Evolutionary conservation across 2,888 invertebrate species (phyloP), one percentile per base, ranked within the genome.

Genomic region (Metacarcinus magister): DNA sequence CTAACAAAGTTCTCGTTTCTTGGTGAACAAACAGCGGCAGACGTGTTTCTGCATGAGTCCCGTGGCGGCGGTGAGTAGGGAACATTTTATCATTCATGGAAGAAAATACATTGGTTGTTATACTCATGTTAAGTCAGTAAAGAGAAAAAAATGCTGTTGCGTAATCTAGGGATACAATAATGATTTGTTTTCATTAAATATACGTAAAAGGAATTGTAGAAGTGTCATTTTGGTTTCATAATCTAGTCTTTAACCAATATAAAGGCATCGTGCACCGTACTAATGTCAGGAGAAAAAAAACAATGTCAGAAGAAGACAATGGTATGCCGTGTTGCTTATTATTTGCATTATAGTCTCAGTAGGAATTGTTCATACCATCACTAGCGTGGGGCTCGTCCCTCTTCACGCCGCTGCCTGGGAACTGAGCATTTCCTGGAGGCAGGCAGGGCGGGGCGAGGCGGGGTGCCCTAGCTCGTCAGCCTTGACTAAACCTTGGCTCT

Each of bases 401-500:
- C 48, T 19, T 46, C 48, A n/a, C 91, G n/a, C 13, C 87, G 87
- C 19, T 87, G 87, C 39, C 39, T 87, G 39, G 87, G 46, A 39
- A 8, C n/a, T 44, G 90, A 90, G 92, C 39, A 46, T 48, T 60
- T 3, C 46, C 39, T 5, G 60, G 54, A 39, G 28, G 48, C 43
- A 92, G 19, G 44, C 48, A 46, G 28, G 19, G 87, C 13, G 39
- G 87, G 87, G 39, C 28, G 87, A 16, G 87, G 87, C 0, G 87
- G 2, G 87, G n/a, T 13, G 46, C n/a, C n/a, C 46, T 39, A 32
- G 32, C 48, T 92, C 48, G 48, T 67, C 44, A 46, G 48, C 93
- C 60, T 67, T 93, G 93, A 46, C 44, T 93, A 19, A 93, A 43
- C 93, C 93, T 43, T 44, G 75, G 93, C 93, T 93, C 82, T 93